phyloP scores from a whole-genome alignment of 2,113 vertebrate genomes.

The Brachionichthys hirsutus region DNA sequence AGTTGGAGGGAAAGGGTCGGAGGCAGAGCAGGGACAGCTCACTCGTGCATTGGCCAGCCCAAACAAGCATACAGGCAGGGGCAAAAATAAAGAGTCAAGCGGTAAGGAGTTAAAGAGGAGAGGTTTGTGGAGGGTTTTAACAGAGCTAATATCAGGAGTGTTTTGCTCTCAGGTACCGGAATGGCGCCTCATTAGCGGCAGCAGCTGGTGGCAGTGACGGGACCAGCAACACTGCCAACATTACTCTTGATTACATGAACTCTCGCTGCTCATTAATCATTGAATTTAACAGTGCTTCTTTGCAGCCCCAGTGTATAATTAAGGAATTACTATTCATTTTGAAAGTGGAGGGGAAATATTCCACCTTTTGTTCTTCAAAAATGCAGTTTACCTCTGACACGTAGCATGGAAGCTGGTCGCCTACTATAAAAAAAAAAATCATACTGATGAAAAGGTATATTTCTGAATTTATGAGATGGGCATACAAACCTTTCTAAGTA shows the following conservation, averaged over 20 bases:
- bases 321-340: background rate
- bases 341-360: no score
- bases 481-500: no score
- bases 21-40: slow-evolving; percentile 72
- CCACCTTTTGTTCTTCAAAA: background rate
- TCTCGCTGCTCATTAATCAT: slow-evolving; percentile 49
- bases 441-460: no score
- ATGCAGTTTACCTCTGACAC: no score
- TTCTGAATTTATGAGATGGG: no score
- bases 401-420: no score
- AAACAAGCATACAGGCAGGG: slow-evolving; percentile 77
- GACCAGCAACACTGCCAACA: slow-evolving; percentile 16
- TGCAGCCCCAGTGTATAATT: no score
- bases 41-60: slow-evolving; percentile 73
- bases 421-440: no score
- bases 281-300: slow-evolving; percentile 23
- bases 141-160: slow-evolving; percentile 1
- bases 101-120: slow-evolving; percentile 74
- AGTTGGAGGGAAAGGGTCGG: slow-evolving; percentile 76
- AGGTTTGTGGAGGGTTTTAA: background rate
- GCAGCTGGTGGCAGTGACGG: slow-evolving; percentile 33
- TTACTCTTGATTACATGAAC: slow-evolving; percentile 48
- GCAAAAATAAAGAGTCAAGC: slow-evolving; percentile 73
- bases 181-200: slow-evolving; percentile 37
- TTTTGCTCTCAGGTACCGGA: slow-evolving; percentile 20